Conservation (phyloP, 2,113 vertebrate species). For the Sphaerodactylus townsendi region DNA sequence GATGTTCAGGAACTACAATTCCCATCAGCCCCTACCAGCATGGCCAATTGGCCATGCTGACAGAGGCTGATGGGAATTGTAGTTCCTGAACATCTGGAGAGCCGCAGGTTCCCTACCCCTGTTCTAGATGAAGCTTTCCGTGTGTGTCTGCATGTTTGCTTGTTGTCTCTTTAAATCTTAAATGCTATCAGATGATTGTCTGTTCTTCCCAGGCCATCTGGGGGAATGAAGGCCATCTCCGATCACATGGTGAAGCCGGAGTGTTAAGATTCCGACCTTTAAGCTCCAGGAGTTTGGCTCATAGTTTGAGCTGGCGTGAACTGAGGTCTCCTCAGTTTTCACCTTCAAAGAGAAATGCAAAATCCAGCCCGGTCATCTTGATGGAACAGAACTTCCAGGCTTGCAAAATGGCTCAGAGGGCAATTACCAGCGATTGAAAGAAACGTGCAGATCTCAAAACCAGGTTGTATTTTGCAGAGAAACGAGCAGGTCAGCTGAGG, state of each 20-base stretch:
- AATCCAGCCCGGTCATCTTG: neutral
- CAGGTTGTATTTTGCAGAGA: neutral
- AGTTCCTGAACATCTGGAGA: too few relatives aligned
- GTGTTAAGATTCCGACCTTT: slow-evolving; percentile 17
- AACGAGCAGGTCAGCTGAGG: neutral
- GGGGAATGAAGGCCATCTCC: neutral
- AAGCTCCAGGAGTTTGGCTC: slow-evolving; percentile 6
- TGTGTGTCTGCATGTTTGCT: slow-evolving; percentile 23
- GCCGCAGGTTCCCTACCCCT: neutral
- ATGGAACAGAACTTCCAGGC: neutral
- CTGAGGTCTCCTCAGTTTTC: slow-evolving; percentile 40
- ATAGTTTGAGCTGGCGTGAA: neutral
- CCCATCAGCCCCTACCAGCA: too few relatives aligned
- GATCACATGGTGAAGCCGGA: slow-evolving; percentile 22
- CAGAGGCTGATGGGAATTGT: too few relatives aligned
- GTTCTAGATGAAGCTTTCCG: slow-evolving; percentile 6
- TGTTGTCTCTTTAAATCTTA: slow-evolving; percentile 17
- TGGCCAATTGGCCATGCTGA: too few relatives aligned
- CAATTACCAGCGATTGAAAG: slow-evolving; percentile 48
- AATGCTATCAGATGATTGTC: slow-evolving; percentile 19
- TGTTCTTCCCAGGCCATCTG: slow-evolving; percentile 34
- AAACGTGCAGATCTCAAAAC: slow-evolving; percentile 3
- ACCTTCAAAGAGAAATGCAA: slow-evolving; percentile 39
- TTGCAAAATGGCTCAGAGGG: slow-evolving; percentile 32
- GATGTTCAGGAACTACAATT: too few relatives aligned